Evolutionary conservation across 2,113 vertebrate genomes (phyloP), one percentile per base, ranked within the genome.

Genomic region (Nerophis lumbriciformis): DNA sequence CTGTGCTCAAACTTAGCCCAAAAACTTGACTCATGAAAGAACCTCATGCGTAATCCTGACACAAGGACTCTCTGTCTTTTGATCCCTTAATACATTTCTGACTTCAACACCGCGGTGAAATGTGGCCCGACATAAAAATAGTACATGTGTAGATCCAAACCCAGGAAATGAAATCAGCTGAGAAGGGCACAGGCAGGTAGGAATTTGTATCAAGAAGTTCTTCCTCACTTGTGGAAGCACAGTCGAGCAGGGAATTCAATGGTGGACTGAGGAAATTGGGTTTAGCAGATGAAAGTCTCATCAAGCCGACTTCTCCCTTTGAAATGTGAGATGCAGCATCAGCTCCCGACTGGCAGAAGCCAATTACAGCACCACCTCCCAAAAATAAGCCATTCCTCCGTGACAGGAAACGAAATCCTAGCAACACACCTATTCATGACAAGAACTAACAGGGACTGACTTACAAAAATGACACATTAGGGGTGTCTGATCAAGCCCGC

Each of bases 241-340:
- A 39, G 54, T 57, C 37, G 38, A 44, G 38, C 2, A 9, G 54
- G 54, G 54, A 57, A 57, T 57, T 44, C 54, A 57, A n/a, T 57
- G 38, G 37, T 39, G 12, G 54, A 57, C 38, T 16, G 42, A 57
- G 38, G 54, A 57, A 57, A 44, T 57, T 57, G 38, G 53, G 54
- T 57, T 37, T 5, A 44, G 37, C n/a, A 16, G 38, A 57, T 57
- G 54, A 57, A 57, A 57, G 54, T 57, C 38, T 42, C 37, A 57
- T 57, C 54, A 4, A 57, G 38, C 10, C n/a, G 38, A 57, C 54
- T 57, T 57, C 39, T 42, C 5, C n/a, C 38, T 57, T 57, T 57
- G 38, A 57, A 57, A 56, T 56, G 54, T 42, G 37, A 10, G 1
- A 38, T 44, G 37, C 9, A 16, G 54, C 54, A 57, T 39, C n/a